Base-by-base conservation (phyloP, 2,797 vertebrate species). In the Petrocephalus sullivani region DNA sequence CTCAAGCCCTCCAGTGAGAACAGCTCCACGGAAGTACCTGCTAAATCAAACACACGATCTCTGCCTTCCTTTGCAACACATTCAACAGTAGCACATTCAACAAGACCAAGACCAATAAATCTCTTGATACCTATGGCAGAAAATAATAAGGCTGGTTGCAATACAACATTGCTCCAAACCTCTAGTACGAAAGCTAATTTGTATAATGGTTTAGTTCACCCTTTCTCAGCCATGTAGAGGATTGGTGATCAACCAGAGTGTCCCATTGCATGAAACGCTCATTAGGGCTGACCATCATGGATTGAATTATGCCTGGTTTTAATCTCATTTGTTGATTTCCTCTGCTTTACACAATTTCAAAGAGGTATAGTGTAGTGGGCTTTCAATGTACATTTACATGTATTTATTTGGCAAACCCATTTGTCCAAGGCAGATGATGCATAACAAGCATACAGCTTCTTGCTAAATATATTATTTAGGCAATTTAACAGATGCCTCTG, bases 31-130 rank as follows among this genome's bases (percentile, higher is more conserved):
- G 71, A 83, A 81, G 82, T 56, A 83, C 87, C 87, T 88, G 28
- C 75, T 83, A 28, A 82, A 83, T 88, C 88, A 88, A 75, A 87
- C 61, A 81, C 85, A 87, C 89, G 23, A 88, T 85, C 75, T 33
- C 49, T 71, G 64, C 67, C 85, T 83, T 57, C 60, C 33, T 23
- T 67, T 23, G 64, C 37, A 67, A 81, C 51, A 81, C 51, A 60
- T 67, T n/a, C 37, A 85, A 33, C 21, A 21, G 75, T 1, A 86
- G 37, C 23, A 54, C n/a, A n/a, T n/a, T n/a, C n/a, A n/a, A n/a
- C 2, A 41, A 87, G 51, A 87, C 57, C 16, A 12, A 4, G 90
- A 91, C 91, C 91, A 90, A 91, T 90, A 88, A 92, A 92, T 93
- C 90, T 92, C 91, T 91, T 90, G 89, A 90, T 87, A 83, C 87